Evolutionary conservation across 1,140 invertebrate genomes (phyloP), one percentile per base, ranked within the genome.

Genomic region (Zaprionus kolodkinae): DNA sequence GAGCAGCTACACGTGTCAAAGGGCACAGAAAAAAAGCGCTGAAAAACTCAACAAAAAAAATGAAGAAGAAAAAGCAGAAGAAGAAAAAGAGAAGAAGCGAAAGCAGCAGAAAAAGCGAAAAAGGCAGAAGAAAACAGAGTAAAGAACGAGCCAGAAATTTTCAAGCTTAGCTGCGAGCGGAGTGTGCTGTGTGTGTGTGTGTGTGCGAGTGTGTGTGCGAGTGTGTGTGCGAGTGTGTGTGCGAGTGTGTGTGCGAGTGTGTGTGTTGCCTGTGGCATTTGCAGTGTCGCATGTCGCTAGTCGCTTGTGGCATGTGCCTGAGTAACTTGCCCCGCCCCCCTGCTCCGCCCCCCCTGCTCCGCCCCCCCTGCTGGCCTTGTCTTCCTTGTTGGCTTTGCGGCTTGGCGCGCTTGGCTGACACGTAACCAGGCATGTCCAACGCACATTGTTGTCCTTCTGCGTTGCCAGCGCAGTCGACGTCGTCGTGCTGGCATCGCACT

Each of bases 391-490:
- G 36, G 43, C 45, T 60, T 45, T 76, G 45, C 27, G 72, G 60
- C 40, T 61, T 66, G 55, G 60, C 63, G 75, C 45, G 67, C 61
- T 43, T 30, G 17, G 55, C 79, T 68, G 74, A 60, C 66, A 83
- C 76, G 61, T 71, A 59, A 59, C 50, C 60, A 64, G 52, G 62
- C 56, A 35, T 52, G 55, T 67, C 71, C 56, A 55, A 71, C 64
- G 76, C 81, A 84, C 71, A 79, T 70, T 84, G 81, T 84, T 79
- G 74, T 43, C 40, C 30, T 38, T 30, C 67, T 21, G 17, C 59
- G 6, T 15, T 6, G n/a, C 6, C 9, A 15, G n/a, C 30, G 10
- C 61, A 17, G 43, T 30, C 66, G 9, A 21, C 17, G 7, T 36
- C 12, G 7, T 36, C 10, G 38, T 36, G 7, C 3, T 21, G 35